Conservation (phyloP, 2,113 vertebrate species). For the Felis chaus region DNA sequence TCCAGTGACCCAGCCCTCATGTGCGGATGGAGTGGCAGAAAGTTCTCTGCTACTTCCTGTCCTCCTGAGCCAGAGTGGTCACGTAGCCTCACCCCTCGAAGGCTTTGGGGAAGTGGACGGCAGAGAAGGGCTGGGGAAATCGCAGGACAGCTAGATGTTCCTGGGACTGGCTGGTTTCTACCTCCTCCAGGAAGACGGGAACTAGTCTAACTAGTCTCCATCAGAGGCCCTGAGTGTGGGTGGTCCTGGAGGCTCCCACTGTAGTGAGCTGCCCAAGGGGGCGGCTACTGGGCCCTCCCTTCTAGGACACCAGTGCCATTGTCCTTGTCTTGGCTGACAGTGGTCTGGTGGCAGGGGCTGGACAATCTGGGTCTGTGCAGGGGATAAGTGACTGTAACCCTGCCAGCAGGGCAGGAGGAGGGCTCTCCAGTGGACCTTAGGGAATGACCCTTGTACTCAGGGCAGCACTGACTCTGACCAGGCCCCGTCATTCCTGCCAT, state of each 20-base stretch:
- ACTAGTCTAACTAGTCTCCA: no score
- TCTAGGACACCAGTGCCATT: not conserved
- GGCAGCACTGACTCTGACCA: not conserved
- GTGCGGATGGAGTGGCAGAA: rapidly evolving
- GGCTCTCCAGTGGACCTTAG: not conserved
- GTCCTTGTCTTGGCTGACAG: not conserved
- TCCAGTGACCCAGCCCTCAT: rapidly evolving
- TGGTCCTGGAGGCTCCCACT: not conserved
- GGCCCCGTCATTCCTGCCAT: not conserved
- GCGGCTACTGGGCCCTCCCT: not conserved
- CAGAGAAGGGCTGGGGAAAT: not conserved
- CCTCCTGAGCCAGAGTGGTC: not conserved
- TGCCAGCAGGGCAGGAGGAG: not conserved
- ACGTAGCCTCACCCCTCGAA: not conserved
- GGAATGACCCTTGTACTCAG: rapidly evolving
- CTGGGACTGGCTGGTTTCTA: not conserved
- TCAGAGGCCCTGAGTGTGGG: not conserved
- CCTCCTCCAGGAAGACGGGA: not conserved
- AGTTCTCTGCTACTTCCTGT: not conserved
- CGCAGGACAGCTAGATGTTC: no score
- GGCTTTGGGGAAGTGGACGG: not conserved
- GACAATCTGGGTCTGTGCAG: not conserved
- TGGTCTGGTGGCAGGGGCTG: not conserved
- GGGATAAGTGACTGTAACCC: rapidly evolving
- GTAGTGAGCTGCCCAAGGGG: not conserved